Evolutionary conservation across 2,113 vertebrate genomes (phyloP).

Genomic region (Prietella phreatophila): DNA sequence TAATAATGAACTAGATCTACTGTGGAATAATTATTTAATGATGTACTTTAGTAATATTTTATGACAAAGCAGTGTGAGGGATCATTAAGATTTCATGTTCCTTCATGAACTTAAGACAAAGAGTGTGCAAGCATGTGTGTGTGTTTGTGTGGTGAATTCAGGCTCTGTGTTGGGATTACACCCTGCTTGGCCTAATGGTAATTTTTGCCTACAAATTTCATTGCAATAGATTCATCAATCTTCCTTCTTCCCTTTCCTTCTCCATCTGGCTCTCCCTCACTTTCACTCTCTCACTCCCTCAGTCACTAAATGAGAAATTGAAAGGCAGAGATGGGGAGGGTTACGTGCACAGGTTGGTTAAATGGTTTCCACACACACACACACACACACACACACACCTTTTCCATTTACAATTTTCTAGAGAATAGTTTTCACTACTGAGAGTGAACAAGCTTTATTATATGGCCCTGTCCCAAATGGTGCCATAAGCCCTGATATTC

Average conservation of each 20-base stretch:
- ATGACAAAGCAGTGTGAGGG: constrained; percentile 55
- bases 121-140: not conserved
- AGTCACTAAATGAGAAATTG: constrained; percentile 74
- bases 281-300: constrained; percentile 66
- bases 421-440: constrained; percentile 15
- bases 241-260: constrained; percentile 66
- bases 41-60: constrained; percentile 59
- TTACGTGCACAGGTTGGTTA: constrained; percentile 77
- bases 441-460: not conserved
- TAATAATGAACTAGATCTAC: constrained; percentile 56
- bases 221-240: constrained; percentile 80
- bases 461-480: not conserved
- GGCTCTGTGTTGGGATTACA: constrained; percentile 70
- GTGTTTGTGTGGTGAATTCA: constrained; percentile 55
- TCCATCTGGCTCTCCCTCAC: constrained; percentile 55
- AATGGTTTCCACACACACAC: constrained; percentile 59
- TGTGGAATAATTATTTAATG: constrained; percentile 57
- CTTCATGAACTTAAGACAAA: constrained; percentile 54
- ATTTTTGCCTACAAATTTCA: constrained; percentile 79
- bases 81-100: constrained; percentile 55
- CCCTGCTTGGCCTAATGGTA: constrained; percentile 74
- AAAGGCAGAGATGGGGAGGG: constrained; percentile 71
- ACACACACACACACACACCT: constrained; percentile 41
- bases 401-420: constrained; percentile 5
- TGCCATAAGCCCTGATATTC: not conserved